Percentiles rank a stretch among this genome's conserved stretches.
These are phyloP conservation scores for Pantherophis alleghaniensis DNA, from an alignment of 2,797 vertebrate genomes.

Conservation along the genomic window DNA sequence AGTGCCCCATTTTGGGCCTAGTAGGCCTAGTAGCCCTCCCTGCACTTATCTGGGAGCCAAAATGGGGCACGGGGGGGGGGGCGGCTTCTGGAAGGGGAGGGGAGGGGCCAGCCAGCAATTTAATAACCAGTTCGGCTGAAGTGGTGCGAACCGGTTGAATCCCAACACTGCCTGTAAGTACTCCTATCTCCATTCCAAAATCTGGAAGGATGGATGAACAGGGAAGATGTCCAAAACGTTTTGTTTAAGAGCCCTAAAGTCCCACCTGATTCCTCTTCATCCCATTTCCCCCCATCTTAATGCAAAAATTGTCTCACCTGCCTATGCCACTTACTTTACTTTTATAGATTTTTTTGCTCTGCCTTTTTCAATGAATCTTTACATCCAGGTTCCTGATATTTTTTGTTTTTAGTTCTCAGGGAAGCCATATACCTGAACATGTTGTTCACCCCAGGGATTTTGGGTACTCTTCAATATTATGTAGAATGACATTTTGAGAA, in stretches of 20 bases:
- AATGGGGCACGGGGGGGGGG: no score
- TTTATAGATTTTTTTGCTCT: neutral
- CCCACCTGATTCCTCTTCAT: neutral
- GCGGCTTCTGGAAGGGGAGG: no score
- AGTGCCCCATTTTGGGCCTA: no score
- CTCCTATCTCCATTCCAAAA: neutral
- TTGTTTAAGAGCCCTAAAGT: neutral
- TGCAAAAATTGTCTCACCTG: neutral
- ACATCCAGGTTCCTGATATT: neutral
- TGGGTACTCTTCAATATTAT: neutral
- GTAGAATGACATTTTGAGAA: neutral
- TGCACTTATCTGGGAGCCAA: no score
- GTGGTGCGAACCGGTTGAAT: no score
- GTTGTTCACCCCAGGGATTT: neutral
- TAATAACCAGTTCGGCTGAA: no score
- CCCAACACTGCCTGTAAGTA: neutral
- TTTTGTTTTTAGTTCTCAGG: neutral
- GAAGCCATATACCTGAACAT: neutral
- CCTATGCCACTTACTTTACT: neutral
- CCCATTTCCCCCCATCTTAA: neutral
- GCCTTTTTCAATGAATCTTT: neutral
- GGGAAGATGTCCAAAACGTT: neutral
- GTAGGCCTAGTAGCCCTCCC: no score
- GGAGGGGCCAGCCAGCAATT: no score
- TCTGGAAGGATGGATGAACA: neutral